Evolutionary conservation across 2,888 invertebrate genomes (phyloP).

Genomic region (Trisateles emortualis): DNA sequence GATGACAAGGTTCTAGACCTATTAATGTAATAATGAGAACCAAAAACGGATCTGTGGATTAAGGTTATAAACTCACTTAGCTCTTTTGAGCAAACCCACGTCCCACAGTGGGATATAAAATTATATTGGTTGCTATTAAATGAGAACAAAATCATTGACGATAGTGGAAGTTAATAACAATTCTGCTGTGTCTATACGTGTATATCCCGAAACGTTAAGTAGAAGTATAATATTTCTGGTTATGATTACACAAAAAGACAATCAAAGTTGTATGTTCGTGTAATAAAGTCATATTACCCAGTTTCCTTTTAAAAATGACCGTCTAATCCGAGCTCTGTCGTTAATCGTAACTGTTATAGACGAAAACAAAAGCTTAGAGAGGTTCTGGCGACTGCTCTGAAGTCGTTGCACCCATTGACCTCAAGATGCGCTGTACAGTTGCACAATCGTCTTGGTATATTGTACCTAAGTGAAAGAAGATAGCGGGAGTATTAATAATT

Average conservation of each 20-base stretch:
- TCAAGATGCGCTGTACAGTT: constrained; percentile 49
- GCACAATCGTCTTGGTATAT: constrained; percentile 47
- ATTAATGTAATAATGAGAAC: no score
- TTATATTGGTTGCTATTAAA: no score
- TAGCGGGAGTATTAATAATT: not conserved
- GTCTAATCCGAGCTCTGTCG: constrained; percentile 41
- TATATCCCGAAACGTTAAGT: no score
- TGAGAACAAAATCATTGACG: no score
- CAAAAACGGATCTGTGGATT: no score
- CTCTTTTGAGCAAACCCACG: no score
- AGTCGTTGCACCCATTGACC: constrained; percentile 74
- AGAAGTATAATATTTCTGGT: not conserved
- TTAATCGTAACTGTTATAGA: constrained; percentile 57
- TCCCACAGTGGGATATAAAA: no score
- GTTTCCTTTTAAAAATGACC: constrained; percentile 39
- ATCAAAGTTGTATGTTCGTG: constrained; percentile 17
- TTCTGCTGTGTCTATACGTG: no score
- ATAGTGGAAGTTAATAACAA: no score
- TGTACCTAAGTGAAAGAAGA: constrained; percentile 15
- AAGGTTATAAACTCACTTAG: no score
- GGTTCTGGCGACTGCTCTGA: constrained; percentile 38
- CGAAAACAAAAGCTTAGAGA: constrained; percentile 61
- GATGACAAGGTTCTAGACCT: no score
- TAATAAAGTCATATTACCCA: constrained; percentile 29
- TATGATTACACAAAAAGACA: not conserved